Percentiles rank a stretch among this genome's conserved stretches.
Conservation (phyloP, 2,797 vertebrate genomes). For the Denticeps clupeoides region DNA sequence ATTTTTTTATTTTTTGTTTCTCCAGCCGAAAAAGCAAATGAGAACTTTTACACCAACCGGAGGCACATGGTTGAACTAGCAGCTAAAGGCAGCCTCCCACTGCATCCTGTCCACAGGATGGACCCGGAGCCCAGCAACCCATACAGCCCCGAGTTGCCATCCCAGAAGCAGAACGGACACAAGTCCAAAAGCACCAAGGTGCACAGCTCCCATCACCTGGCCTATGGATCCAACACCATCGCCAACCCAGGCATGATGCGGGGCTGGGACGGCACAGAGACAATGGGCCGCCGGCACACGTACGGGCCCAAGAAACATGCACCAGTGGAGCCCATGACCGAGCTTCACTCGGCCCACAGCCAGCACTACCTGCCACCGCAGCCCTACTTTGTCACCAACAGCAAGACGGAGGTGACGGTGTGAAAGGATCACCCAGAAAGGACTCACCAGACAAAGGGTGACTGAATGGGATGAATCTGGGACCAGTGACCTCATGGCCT, state of each 20-base stretch:
- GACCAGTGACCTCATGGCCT: no score
- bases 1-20: constrained; percentile 2
- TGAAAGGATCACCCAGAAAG: constrained; percentile 54
- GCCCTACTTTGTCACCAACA: constrained; percentile 98
- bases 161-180: constrained; percentile 72
- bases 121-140: constrained; percentile 55
- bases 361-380: constrained; percentile 88
- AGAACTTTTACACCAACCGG: constrained; percentile 85
- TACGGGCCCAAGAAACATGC: constrained; percentile 77
- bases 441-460: no score
- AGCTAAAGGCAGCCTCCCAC: constrained; percentile 77
- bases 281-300: constrained; percentile 76
- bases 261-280: constrained; percentile 87
- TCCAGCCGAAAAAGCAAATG: constrained; percentile 85
- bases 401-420: constrained; percentile 99
- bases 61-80: constrained; percentile 85
- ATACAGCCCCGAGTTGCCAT: constrained; percentile 57
- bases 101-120: constrained; percentile 73
- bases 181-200: constrained; percentile 68
- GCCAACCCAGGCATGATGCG: constrained; percentile 61
- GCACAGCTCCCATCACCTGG: constrained; percentile 47
- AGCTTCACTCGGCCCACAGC: constrained; percentile 75
- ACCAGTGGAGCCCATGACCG: constrained; percentile 73
- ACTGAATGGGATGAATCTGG: no score
- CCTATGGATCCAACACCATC: constrained; percentile 73